Conservation (phyloP, 2,797 vertebrate species). For the Acestrorhynchus altus region DNA sequence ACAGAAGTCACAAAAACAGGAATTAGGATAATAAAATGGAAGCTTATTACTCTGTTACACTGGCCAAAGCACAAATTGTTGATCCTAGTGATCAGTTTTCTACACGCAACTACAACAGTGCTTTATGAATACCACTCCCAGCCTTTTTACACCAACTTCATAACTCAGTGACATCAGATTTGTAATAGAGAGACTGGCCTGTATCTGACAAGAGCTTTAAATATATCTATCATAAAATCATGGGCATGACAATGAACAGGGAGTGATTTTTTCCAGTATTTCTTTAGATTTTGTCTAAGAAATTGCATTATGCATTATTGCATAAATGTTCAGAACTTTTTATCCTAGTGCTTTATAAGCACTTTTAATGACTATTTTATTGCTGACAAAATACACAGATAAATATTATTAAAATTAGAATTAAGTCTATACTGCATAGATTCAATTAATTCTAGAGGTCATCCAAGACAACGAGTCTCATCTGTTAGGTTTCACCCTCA, state of each 20-base stretch:
- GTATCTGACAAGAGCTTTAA: neutral
- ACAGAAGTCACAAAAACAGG: too few relatives aligned
- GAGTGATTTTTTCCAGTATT: neutral
- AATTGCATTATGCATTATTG: neutral
- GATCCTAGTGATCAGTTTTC: neutral
- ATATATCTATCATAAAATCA: neutral
- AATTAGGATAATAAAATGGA: too few relatives aligned
- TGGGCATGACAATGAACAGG: neutral
- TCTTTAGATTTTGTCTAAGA: neutral
- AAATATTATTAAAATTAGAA: too few relatives aligned
- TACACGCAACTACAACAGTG: neutral
- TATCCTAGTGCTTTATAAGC: neutral
- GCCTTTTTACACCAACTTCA: neutral
- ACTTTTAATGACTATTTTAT: neutral
- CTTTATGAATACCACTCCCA: neutral
- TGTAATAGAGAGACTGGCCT: neutral
- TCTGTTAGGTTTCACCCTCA: too few relatives aligned
- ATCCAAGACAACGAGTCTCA: too few relatives aligned
- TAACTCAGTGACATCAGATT: neutral
- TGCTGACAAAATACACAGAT: too few relatives aligned
- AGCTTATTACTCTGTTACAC: too few relatives aligned
- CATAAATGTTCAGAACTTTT: too few relatives aligned
- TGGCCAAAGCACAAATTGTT: neutral
- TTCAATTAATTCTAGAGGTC: too few relatives aligned
- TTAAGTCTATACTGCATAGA: neutral